A percentile compares a stretch with the other conserved stretches of the same genome.
Evolutionary conservation across 2,888 invertebrate genomes (phyloP).

Genomic region (Synergus japonicus): DNA sequence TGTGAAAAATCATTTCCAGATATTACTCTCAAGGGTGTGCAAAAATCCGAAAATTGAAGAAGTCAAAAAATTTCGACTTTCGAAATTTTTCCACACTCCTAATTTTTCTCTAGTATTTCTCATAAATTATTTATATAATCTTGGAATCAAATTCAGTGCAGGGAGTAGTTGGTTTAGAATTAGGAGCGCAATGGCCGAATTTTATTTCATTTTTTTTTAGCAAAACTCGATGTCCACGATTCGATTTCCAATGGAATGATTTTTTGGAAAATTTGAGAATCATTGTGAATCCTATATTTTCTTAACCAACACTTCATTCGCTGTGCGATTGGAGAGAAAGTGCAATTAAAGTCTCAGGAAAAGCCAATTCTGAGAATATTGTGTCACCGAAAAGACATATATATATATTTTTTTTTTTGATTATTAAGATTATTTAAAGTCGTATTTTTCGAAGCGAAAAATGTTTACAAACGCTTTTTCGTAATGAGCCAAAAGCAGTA

Average conservation of each 20-base stretch:
- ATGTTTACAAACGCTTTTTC: background rate
- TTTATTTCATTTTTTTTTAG: background rate
- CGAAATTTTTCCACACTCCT: background rate
- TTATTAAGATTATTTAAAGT: background rate
- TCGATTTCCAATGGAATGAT: background rate
- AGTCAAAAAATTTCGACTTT: no score
- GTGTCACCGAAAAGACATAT: background rate
- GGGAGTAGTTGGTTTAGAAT: background rate
- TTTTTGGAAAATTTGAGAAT: background rate
- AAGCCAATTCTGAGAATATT: background rate
- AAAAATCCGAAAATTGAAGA: no score
- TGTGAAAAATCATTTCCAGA: no score
- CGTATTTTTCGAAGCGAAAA: background rate
- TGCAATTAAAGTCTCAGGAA: constrained; percentile 7
- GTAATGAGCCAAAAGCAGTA: background rate
- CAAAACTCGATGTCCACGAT: constrained; percentile 2
- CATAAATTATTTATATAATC: background rate
- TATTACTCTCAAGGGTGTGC: no score
- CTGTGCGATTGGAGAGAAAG: background rate
- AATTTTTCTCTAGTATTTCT: no score
- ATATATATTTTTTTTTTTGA: background rate
- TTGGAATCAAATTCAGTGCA: constrained; percentile 3
- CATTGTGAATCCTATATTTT: background rate
- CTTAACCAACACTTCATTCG: constrained; percentile 1
- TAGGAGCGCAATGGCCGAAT: constrained; percentile 22